These are phyloP conservation scores for Thamnophis sirtalis DNA, from an alignment of 2,113 vertebrate species.

Conservation along the genomic window DNA sequence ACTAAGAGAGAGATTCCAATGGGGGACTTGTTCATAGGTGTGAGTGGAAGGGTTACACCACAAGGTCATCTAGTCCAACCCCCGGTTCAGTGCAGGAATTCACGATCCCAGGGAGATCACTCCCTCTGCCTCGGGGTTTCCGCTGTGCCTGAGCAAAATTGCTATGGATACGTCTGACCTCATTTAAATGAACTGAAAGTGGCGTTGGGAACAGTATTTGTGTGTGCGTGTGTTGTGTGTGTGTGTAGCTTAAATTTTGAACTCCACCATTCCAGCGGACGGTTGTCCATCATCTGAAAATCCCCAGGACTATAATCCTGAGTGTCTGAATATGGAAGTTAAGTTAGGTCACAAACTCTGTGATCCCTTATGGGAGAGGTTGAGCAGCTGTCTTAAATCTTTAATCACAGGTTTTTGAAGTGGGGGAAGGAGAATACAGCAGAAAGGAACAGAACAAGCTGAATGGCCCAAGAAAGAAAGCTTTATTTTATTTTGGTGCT, in stretches of 20 bases:
- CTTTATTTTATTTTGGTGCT: neutral
- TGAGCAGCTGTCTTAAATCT: neutral
- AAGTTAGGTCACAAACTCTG: neutral
- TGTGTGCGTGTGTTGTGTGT: too few species aligned
- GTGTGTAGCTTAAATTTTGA: neutral
- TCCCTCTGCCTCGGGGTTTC: neutral
- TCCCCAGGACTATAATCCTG: neutral
- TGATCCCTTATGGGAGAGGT: neutral
- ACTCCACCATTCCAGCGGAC: neutral
- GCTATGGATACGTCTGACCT: neutral
- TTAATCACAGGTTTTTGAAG: neutral
- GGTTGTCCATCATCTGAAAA: neutral
- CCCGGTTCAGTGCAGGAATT: neutral
- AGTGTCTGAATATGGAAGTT: neutral
- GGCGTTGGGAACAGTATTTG: neutral
- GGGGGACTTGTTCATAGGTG: neutral
- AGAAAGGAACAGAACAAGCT: neutral
- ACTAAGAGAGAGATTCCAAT: neutral
- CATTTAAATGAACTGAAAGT: neutral
- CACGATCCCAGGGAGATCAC: neutral
- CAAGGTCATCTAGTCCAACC: neutral
- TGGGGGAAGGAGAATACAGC: neutral
- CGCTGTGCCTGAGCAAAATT: neutral
- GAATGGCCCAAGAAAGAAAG: neutral
- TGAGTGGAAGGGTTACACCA: neutral